Percentiles rank a stretch among this genome's conserved stretches.
Conservation (phyloP, 64 coral and sea anemone species). For the Anthopleura sola region DNA sequence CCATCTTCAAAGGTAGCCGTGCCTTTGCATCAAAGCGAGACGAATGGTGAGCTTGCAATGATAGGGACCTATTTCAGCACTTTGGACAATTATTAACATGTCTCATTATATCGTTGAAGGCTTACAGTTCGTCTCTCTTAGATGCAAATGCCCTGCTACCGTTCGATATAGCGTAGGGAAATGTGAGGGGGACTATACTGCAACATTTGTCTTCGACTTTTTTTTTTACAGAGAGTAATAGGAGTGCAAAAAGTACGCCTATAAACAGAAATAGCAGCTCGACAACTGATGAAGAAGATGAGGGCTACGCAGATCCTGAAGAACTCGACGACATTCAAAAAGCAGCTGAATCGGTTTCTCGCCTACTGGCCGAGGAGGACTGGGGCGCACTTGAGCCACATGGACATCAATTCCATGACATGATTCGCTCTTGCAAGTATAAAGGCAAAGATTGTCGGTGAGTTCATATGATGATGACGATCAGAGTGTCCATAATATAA, state of each 20-base stretch:
- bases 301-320: not conserved
- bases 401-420: conserved; percentile 42
- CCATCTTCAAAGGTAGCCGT: no score
- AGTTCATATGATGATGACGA: no score
- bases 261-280: not conserved
- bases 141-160: no score
- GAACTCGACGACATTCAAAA: not conserved
- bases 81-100: no score
- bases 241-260: not conserved
- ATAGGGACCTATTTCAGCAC: no score
- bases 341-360: not conserved
- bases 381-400: not conserved
- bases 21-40: no score
- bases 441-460: conserved; percentile 32
- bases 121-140: no score
- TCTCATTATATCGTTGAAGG: no score
- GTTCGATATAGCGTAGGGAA: no score
- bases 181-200: no score
- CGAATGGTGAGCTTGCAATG: no score
- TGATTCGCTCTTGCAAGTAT: conserved; percentile 37
- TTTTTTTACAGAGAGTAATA: not conserved
- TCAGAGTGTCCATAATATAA: no score
- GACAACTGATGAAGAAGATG: not conserved
- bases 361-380: conserved; percentile 21
- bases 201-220: not conserved